phyloP scores from a whole-genome alignment of 2,888 invertebrate genomes.

The Synanthedon tipuliformis region DNA sequence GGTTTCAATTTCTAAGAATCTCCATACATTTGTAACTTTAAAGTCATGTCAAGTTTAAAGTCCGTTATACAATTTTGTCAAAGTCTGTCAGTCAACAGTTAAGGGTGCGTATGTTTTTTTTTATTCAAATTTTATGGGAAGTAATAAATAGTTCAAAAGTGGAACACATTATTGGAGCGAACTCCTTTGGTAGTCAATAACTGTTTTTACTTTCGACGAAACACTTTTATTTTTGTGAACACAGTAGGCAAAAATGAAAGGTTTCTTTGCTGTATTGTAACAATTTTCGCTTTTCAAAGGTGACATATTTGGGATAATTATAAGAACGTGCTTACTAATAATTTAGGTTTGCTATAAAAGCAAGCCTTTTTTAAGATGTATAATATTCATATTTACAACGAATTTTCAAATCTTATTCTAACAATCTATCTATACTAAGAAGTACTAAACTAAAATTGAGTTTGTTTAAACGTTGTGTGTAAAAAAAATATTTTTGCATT shows the following conservation, averaged over 20 bases:
- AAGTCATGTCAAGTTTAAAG: slow-evolving; percentile 36
- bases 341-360: too few species aligned
- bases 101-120: slow-evolving; percentile 25
- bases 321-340: too few species aligned
- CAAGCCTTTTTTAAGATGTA: too few species aligned
- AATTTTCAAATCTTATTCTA: too few species aligned
- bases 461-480: too few species aligned
- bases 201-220: slow-evolving; percentile 63
- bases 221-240: slow-evolving; percentile 30
- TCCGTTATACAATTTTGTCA: slow-evolving; percentile 47
- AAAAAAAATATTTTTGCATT: too few species aligned
- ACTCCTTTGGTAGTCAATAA: slow-evolving; percentile 60
- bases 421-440: too few species aligned
- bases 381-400: too few species aligned
- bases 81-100: slow-evolving; percentile 49
- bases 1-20: slow-evolving; percentile 62
- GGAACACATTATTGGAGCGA: slow-evolving; percentile 58
- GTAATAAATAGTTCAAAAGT: slow-evolving; percentile 63
- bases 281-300: too few species aligned
- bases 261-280: too few species aligned
- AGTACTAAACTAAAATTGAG: too few species aligned
- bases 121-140: slow-evolving; percentile 43
- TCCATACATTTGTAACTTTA: slow-evolving; percentile 38
- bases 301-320: too few species aligned
- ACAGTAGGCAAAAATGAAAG: background rate